These are phyloP conservation scores for Phocoena sinus DNA, from an alignment of 2,113 vertebrate species.

Conservation along the genomic window DNA sequence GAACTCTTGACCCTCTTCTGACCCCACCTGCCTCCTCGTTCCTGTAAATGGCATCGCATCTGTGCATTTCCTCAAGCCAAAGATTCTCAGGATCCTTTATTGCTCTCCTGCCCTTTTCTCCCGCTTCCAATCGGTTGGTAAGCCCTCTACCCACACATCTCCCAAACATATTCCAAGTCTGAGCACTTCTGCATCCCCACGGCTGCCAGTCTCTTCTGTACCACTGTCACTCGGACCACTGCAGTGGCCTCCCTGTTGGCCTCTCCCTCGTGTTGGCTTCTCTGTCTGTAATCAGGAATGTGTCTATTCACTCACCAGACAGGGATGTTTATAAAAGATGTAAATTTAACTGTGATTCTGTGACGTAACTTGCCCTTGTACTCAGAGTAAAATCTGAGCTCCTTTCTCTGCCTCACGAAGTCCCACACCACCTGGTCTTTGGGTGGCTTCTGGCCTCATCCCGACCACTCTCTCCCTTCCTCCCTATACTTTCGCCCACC, in stretches of 20 bases:
- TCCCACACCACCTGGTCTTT: rapidly evolving
- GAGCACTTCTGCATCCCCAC: not conserved
- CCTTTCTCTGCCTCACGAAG: not conserved
- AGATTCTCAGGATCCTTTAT: not conserved
- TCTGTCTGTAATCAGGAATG: not conserved
- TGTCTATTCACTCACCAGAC: not conserved
- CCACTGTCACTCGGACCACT: not conserved
- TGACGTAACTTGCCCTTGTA: not conserved
- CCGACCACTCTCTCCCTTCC: rapidly evolving
- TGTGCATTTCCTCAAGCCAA: not conserved
- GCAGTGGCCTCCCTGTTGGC: not conserved
- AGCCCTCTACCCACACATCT: not conserved
- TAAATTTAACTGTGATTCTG: not conserved
- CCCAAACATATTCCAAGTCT: not conserved
- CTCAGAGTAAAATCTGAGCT: not conserved
- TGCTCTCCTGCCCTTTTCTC: not conserved
- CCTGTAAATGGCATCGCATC: not conserved
- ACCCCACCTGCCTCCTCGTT: not conserved
- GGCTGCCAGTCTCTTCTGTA: not conserved
- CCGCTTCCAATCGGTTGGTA: not conserved
- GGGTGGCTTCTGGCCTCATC: too few relatives aligned
- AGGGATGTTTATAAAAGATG: not conserved
- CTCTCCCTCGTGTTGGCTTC: not conserved
- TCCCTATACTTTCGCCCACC: rapidly evolving
- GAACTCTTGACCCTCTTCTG: not conserved